Base-by-base conservation (phyloP, 2,113 vertebrate genomes). In the Pterocles orientalis region DNA sequence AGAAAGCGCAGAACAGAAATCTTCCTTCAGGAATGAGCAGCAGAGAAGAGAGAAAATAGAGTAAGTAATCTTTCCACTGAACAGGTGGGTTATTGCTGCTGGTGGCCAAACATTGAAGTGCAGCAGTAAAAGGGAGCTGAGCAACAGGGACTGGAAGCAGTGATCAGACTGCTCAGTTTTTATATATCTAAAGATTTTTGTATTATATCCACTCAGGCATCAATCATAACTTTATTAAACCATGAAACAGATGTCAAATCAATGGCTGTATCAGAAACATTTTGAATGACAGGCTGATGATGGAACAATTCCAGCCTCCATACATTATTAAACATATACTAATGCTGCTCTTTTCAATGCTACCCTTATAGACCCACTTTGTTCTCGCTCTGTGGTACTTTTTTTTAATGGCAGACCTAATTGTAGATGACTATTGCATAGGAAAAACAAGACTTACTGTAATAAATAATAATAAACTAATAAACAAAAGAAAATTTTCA, bases 181-280 rank as follows among this genome's bases (percentile, higher is more conserved):
- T 77, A n/a, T 86, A 81, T 94, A 95, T 83, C 73, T 87, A 88
- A 79, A 87, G 72, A 29, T 33, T 94, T 95, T 23, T 95, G 25
- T 33, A 68, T 79, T 91, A 84, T 62, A 93, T 50, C n/a, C 72
- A 92, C 87, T 95, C 76, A 89, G 85, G 84, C 92, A 90, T 79
- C 96, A 97, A 90, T 96, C 75, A 96, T 53, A 95, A 95, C 24
- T 78, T 96, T 94, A 90, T 90, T 92, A 93, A 97, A 95, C 90
- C 71, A 51, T 6, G 16, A 90, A 75, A 86, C 54, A 80, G 56
- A 94, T 79, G 58, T 90, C 80, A 82, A 88, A 90, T 94, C 88
- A 89, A 92, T 91, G 90, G 75, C 60, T 84, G 36, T 84, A 85
- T 94, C 3, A 6, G 92, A 97, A 94, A 91, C 85, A 76, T 72